These are phyloP conservation scores for Ammodytes marinus DNA, from an alignment of 2,113 vertebrate species.

Conservation along the genomic window DNA sequence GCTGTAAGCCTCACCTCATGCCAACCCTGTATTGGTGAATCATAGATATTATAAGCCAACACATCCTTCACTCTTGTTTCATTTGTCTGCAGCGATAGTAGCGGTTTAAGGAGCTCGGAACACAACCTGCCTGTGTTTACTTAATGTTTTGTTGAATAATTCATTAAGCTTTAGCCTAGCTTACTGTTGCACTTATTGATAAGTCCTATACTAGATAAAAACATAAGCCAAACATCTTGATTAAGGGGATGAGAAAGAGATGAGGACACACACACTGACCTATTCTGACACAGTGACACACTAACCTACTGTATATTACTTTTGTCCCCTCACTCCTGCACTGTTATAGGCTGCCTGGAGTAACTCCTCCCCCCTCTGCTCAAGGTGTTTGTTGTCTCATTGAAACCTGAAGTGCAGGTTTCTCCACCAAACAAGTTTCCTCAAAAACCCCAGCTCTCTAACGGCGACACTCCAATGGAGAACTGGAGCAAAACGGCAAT, in stretches of 20 bases:
- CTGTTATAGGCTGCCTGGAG: neutral
- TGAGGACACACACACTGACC: neutral
- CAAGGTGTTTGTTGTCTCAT: slow-evolving; percentile 17
- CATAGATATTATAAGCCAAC: neutral
- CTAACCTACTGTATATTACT: neutral
- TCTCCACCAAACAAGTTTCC: slow-evolving; percentile 41
- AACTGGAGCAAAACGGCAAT: neutral
- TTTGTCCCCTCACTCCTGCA: neutral
- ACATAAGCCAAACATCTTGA: neutral
- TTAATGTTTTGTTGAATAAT: neutral
- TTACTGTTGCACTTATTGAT: slow-evolving; percentile 3
- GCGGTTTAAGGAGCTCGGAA: neutral
- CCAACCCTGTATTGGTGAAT: neutral
- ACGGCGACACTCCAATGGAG: slow-evolving; percentile 47
- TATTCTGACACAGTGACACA: too few relatives aligned
- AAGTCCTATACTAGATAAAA: neutral
- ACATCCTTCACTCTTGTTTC: neutral
- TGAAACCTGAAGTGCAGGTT: slow-evolving; percentile 20
- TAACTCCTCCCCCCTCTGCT: slow-evolving; percentile 14
- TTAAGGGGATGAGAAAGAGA: too few relatives aligned
- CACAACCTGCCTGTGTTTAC: neutral
- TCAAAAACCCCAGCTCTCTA: neutral
- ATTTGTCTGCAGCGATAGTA: too few relatives aligned
- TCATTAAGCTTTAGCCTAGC: neutral
- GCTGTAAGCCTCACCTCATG: neutral